Conservation (phyloP, 2,797 vertebrate species). For the Benthosema pterotum region DNA sequence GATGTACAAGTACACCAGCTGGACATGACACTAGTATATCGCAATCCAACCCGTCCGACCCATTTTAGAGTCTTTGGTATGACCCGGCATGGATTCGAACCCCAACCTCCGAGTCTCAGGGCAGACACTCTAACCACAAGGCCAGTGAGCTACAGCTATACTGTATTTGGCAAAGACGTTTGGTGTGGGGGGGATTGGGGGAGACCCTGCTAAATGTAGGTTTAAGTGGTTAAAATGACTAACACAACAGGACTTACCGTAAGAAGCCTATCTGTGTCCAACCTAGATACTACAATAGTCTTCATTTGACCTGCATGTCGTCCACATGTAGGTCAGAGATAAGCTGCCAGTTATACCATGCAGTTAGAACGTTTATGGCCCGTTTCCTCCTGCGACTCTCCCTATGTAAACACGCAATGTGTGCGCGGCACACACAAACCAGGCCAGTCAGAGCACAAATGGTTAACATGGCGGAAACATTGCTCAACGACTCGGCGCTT, state of each 20-base stretch:
- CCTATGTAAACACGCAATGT: constrained; percentile 49
- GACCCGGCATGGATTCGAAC: no score
- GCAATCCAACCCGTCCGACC: no score
- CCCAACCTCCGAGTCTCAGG: no score
- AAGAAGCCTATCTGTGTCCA: constrained; percentile 34
- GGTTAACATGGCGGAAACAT: constrained; percentile 56
- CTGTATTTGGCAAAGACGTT: no score
- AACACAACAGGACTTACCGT: constrained; percentile 40
- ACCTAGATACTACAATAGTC: constrained; percentile 30
- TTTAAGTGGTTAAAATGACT: constrained; percentile 1
- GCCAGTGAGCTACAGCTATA: no score
- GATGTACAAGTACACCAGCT: no score
- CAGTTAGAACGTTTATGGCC: constrained; percentile 49
- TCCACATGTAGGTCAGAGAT: constrained; percentile 53
- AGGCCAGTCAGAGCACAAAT: constrained; percentile 42
- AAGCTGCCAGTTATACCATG: constrained; percentile 42
- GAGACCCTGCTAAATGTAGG: no score
- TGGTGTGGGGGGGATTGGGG: no score
- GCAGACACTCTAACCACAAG: no score
- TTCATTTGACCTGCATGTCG: constrained; percentile 33
- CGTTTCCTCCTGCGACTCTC: constrained; percentile 43
- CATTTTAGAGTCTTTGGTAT: no score
- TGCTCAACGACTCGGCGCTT: constrained; percentile 47
- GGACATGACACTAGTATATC: no score
- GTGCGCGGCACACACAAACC: constrained; percentile 34